Percentiles rank a stretch among this genome's conserved stretches.
phyloP scores from a whole-genome alignment of 2,113 vertebrate species.

The Ornithorhynchus anatinus region DNA sequence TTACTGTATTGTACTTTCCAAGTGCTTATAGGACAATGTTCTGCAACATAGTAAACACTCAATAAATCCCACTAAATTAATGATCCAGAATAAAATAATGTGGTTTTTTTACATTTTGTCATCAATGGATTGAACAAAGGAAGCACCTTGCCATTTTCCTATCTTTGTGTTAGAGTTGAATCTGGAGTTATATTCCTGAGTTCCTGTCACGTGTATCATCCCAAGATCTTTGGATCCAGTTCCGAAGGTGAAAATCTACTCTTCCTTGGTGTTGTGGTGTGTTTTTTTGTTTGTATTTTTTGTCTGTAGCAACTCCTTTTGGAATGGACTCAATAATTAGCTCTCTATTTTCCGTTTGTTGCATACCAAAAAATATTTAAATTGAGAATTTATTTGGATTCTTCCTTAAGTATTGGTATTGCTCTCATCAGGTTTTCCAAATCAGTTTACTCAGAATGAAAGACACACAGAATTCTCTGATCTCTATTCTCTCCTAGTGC shows the following conservation, averaged over 20 bases:
- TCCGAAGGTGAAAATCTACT: background rate
- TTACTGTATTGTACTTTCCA: no score
- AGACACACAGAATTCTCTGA: slow-evolving; percentile 16
- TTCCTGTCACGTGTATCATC: background rate
- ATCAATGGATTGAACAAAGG: no score
- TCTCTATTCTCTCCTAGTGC: slow-evolving; percentile 29
- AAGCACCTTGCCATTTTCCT: no score
- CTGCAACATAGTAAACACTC: no score
- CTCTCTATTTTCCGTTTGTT: slow-evolving; percentile 11
- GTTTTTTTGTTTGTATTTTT: background rate
- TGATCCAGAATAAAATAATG: no score
- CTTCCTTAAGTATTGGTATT: slow-evolving; percentile 32
- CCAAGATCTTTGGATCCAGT: background rate
- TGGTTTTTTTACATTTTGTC: no score
- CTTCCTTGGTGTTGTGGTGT: slow-evolving; percentile 2
- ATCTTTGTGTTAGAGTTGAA: no score
- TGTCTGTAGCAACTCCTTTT: slow-evolving; percentile 13
- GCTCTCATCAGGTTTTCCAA: slow-evolving; percentile 52
- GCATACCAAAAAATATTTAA: slow-evolving; percentile 35
- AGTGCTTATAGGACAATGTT: no score
- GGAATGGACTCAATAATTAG: slow-evolving; percentile 14
- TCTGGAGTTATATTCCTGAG: background rate
- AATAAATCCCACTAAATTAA: no score
- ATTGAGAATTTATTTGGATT: slow-evolving; percentile 53
- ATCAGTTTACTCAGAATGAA: slow-evolving; percentile 41